Evolutionary conservation across 2,888 invertebrate genomes (phyloP).

Genomic region (Agonum fuliginosum): DNA sequence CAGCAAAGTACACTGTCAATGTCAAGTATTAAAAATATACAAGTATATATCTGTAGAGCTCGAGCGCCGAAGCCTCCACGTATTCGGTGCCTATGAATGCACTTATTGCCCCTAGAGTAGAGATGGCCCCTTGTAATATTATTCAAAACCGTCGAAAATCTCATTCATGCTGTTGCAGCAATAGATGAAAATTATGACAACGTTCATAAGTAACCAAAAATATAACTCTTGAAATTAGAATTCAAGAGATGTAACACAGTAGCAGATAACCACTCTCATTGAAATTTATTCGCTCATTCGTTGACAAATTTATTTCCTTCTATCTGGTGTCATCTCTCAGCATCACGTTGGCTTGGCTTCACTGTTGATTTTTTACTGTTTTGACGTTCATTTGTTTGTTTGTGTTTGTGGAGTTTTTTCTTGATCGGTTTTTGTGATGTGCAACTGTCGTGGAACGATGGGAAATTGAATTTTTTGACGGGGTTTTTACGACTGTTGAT

Average conservation of each 20-base stretch:
- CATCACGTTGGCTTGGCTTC: background rate
- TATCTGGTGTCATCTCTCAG: background rate
- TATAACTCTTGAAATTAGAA: too few relatives aligned
- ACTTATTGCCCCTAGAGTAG: too few relatives aligned
- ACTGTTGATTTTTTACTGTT: slow-evolving; percentile 7
- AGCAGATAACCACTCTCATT: background rate
- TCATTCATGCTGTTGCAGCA: too few relatives aligned
- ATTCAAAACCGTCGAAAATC: too few relatives aligned
- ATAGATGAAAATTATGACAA: too few relatives aligned
- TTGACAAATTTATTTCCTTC: background rate
- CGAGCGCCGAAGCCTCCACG: too few relatives aligned
- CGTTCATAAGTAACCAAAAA: too few relatives aligned
- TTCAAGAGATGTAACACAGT: background rate
- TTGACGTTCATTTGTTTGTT: slow-evolving; percentile 20
- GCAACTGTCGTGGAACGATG: background rate
- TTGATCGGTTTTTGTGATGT: slow-evolving; percentile 14
- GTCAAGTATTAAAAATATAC: too few relatives aligned
- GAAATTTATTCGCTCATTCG: background rate
- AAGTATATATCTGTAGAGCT: too few relatives aligned
- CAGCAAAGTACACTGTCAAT: too few relatives aligned
- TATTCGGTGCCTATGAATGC: too few relatives aligned
- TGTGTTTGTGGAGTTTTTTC: slow-evolving; percentile 16
- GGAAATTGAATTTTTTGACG: slow-evolving; percentile 22
- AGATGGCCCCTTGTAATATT: too few relatives aligned
- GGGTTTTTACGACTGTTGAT: background rate